phyloP scores from a whole-genome alignment of 2,113 vertebrate genomes.

The Eptesicus fuscus region DNA sequence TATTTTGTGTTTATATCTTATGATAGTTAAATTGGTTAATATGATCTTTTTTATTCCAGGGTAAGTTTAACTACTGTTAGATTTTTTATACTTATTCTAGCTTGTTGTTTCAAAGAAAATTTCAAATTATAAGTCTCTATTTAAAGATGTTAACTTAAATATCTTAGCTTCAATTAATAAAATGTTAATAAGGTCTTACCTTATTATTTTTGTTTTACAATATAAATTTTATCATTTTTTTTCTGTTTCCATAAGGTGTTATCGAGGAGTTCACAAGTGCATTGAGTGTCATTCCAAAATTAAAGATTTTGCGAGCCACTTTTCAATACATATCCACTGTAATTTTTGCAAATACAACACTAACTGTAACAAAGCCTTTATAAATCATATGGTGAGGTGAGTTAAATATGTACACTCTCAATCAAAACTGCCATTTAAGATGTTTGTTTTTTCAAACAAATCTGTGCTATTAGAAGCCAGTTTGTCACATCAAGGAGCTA shows the following conservation, averaged over 20 bases:
- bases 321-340: conserved; percentile 86
- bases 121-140: conserved; percentile 13
- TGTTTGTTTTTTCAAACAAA: conserved; percentile 13
- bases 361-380: conserved; percentile 92
- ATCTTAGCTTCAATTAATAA: conserved; percentile 40
- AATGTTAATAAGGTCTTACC: background rate
- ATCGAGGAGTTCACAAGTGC: conserved; percentile 85
- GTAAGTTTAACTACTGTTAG: conserved; percentile 17
- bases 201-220: background rate
- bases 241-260: conserved; percentile 78
- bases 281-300: conserved; percentile 91
- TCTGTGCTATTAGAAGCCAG: background rate
- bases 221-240: conserved; percentile 35
- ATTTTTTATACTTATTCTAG: conserved; percentile 27
- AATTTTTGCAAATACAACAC: conserved; percentile 93
- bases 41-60: conserved; percentile 17
- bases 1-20: conserved; percentile 32
- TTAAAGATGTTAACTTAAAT: conserved; percentile 21
- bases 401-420: conserved; percentile 44
- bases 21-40: background rate
- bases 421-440: conserved; percentile 15
- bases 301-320: conserved; percentile 91
- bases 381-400: conserved; percentile 93
- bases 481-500: conserved; percentile 10
- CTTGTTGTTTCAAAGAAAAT: conserved; percentile 37